A percentile compares a stretch with the other conserved stretches of the same genome.
phyloP scores from a whole-genome alignment of 1,140 invertebrate species.

The Trachymyrmex cornetzi region DNA sequence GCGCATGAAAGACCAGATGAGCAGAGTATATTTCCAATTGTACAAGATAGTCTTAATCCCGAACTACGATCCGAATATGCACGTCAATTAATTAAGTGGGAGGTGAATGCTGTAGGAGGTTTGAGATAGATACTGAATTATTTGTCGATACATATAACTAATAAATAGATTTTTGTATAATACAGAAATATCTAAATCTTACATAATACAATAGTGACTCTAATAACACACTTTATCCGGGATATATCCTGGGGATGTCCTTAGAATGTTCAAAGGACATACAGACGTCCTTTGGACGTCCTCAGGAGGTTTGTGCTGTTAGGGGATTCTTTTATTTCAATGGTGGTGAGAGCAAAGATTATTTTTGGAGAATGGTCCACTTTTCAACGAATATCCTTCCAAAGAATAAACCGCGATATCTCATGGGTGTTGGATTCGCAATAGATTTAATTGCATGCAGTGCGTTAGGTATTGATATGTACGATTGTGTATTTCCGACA shows the following conservation, averaged over 20 bases:
- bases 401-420: slow-evolving; percentile 96
- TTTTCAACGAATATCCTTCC: slow-evolving; percentile 95
- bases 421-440: slow-evolving; percentile 99
- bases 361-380: slow-evolving; percentile 98
- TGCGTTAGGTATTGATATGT: slow-evolving; percentile 99
- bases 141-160: not conserved
- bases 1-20: slow-evolving; percentile 93
- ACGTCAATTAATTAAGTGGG: slow-evolving; percentile 92
- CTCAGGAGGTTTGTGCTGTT: no score
- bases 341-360: slow-evolving; percentile 98
- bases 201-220: not conserved
- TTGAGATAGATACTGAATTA: slow-evolving; percentile 89
- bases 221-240: no score
- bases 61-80: slow-evolving; percentile 94
- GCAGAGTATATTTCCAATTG: slow-evolving; percentile 99
- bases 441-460: slow-evolving; percentile 98
- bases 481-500: slow-evolving; percentile 99
- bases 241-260: no score
- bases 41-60: slow-evolving; percentile 96
- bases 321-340: slow-evolving; percentile 87
- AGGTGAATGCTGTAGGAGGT: slow-evolving; percentile 98
- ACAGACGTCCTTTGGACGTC: no score
- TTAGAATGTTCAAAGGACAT: no score
- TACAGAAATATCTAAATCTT: slow-evolving; percentile 3
- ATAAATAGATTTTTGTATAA: not conserved